These are phyloP conservation scores for Plumapathes pennacea DNA, from an alignment of 92 coral and sea anemone species.

Conservation along the genomic window DNA sequence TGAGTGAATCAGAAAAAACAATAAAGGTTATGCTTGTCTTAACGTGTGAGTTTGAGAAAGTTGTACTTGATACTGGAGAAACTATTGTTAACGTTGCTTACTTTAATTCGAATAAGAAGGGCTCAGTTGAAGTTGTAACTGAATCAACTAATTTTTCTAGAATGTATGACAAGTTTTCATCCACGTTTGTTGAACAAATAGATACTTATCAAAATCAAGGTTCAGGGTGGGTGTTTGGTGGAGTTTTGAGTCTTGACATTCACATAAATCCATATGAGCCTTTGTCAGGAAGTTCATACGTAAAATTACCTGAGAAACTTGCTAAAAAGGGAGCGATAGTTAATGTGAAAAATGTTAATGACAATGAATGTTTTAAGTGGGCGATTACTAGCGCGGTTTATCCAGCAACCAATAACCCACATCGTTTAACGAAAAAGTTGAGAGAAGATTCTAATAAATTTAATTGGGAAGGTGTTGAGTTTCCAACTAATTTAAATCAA, in stretches of 20 bases:
- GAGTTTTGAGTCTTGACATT: conserved; percentile 4
- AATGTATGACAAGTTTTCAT: not conserved
- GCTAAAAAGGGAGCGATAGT: conserved; percentile 10
- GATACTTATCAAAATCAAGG: not conserved
- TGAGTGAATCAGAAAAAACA: not conserved
- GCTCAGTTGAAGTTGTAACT: conserved; percentile 7
- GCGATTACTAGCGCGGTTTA: too few relatives aligned
- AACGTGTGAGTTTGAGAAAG: conserved; percentile 4
- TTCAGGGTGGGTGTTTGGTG: conserved; percentile 4
- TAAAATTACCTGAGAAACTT: conserved; percentile 7
- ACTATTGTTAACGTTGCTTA: conserved; percentile 5
- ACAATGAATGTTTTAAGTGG: too few relatives aligned
- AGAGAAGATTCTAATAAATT: conserved; percentile 1
- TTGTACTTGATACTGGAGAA: not conserved
- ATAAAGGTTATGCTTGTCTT: conserved; percentile 7
- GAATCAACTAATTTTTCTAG: conserved; percentile 7
- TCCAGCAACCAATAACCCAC: too few relatives aligned
- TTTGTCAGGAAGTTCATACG: conserved; percentile 4
- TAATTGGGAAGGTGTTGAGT: conserved; percentile 14
- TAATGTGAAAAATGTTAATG: too few relatives aligned
- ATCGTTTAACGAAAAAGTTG: conserved; percentile 1
- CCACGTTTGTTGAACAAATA: not conserved
- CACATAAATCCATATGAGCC: conserved; percentile 2
- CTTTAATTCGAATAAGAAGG: conserved; percentile 6
- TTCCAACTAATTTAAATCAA: conserved; percentile 5